Conservation (phyloP, 2,888 invertebrate genomes). For the Rotaria socialis region DNA sequence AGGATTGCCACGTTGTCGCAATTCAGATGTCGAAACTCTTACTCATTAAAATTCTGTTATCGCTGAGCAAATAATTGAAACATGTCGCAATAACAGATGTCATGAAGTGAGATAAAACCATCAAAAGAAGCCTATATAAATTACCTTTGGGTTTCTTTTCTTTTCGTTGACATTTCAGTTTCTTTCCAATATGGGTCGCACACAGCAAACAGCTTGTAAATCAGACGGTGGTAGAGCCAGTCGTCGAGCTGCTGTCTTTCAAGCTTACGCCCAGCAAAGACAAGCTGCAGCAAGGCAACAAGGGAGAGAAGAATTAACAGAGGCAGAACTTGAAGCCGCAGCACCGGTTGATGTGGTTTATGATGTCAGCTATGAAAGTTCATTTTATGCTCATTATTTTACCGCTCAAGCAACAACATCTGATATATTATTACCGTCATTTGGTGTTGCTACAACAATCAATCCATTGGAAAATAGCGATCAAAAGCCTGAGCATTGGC, state of each 20-base stretch:
- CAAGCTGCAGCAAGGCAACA: not conserved
- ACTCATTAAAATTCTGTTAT: no score
- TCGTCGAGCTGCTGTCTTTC: slow-evolving; percentile 50
- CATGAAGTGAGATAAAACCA: no score
- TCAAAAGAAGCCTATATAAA: no score
- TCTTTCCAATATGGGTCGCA: slow-evolving; percentile 49
- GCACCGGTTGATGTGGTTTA: not conserved
- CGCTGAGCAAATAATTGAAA: no score
- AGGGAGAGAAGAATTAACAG: not conserved
- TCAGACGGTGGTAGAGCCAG: slow-evolving; percentile 60
- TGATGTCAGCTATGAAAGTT: not conserved
- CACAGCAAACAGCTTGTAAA: slow-evolving; percentile 60
- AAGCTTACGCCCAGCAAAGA: not conserved
- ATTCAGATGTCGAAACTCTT: no score
- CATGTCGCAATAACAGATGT: no score
- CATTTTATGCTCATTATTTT: slow-evolving; percentile 1
- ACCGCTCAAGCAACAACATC: not conserved
- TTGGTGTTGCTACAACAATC: not conserved
- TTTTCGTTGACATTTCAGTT: no score
- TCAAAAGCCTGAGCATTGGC: not conserved
- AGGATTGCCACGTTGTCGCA: no score
- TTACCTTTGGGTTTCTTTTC: no score
- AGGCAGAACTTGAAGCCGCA: not conserved
- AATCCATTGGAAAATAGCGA: not conserved
- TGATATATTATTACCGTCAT: not conserved